These are phyloP conservation scores for Myotis davidii DNA, from an alignment of 2,113 vertebrate species.

Conservation along the genomic window DNA sequence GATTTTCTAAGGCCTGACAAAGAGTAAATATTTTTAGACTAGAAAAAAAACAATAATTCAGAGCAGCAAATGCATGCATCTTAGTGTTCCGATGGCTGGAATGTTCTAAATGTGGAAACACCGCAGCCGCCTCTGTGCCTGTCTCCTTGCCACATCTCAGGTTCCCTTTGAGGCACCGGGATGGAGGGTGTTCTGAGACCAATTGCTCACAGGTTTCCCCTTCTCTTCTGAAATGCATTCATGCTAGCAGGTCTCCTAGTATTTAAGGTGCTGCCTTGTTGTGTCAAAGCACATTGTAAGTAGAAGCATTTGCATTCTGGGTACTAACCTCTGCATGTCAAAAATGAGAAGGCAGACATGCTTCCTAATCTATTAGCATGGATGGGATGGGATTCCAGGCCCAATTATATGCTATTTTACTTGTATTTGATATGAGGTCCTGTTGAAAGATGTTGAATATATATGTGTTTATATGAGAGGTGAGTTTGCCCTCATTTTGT, in stretches of 20 bases:
- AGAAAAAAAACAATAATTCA: not conserved
- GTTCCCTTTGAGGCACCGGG: slow-evolving; percentile 30
- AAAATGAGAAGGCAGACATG: not conserved
- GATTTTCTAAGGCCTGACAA: slow-evolving; percentile 44
- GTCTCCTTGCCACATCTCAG: not conserved
- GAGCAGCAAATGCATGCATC: not conserved
- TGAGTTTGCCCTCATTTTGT: not conserved
- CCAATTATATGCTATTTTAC: not conserved
- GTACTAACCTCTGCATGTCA: not conserved
- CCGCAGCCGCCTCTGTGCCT: slow-evolving; percentile 2
- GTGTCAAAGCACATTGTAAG: slow-evolving; percentile 29
- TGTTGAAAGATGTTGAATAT: not conserved
- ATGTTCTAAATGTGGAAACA: slow-evolving; percentile 44
- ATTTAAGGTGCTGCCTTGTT: slow-evolving; percentile 26
- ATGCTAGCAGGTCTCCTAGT: slow-evolving; percentile 1
- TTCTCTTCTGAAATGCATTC: slow-evolving; percentile 43
- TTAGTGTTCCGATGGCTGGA: not conserved
- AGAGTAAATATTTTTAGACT: slow-evolving; percentile 67
- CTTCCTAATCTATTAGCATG: not conserved
- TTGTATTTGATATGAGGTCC: not conserved
- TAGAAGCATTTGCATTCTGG: not conserved
- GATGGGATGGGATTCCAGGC: not conserved
- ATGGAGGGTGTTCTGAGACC: slow-evolving; percentile 45
- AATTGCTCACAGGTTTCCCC: slow-evolving; percentile 40
- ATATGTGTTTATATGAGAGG: not conserved